Percentiles rank a stretch among this genome's conserved stretches.
These are phyloP conservation scores for Andrena cerasifolii DNA, from an alignment of 1,140 invertebrate species.

Conservation along the genomic window DNA sequence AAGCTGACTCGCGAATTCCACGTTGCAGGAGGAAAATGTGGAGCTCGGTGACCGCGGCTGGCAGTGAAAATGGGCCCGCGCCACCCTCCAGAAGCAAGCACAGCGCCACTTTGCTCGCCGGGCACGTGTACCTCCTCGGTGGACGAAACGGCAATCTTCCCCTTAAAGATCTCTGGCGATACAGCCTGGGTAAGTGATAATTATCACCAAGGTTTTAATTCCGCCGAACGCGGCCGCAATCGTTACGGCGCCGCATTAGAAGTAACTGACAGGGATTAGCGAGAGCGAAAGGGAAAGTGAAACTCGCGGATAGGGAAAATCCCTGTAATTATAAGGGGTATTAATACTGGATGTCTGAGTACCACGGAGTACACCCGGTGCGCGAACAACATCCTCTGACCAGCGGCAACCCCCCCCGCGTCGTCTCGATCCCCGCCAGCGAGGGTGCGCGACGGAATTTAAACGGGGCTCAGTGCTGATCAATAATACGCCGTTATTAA, in stretches of 20 bases:
- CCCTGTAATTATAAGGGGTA: conserved; percentile 57
- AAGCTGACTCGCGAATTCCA: conserved; percentile 7
- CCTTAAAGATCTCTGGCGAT: conserved; percentile 93
- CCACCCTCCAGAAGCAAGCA: conserved; percentile 90
- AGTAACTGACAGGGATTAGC: not conserved
- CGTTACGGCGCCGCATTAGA: not conserved
- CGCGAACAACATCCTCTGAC: conserved; percentile 61
- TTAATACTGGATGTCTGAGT: conserved; percentile 45
- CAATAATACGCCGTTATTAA: conserved; percentile 77
- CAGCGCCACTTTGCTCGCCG: conserved; percentile 89
- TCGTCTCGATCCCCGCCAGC: conserved; percentile 56
- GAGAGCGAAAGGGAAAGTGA: not conserved
- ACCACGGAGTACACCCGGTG: conserved; percentile 4
- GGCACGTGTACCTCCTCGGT: conserved; percentile 90
- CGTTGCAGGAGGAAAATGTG: conserved; percentile 82
- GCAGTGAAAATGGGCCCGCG: conserved; percentile 83
- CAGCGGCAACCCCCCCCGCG: conserved; percentile 58
- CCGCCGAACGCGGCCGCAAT: not conserved
- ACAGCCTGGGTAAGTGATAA: conserved; percentile 87
- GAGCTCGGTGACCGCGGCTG: conserved; percentile 84
- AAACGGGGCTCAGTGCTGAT: conserved; percentile 74
- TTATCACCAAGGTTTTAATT: conserved; percentile 10
- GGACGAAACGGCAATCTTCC: conserved; percentile 92
- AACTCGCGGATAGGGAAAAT: not conserved
- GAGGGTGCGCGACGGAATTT: conserved; percentile 71